Percentiles rank a stretch among this genome's conserved stretches.
These are phyloP conservation scores for Columba janthina DNA, from an alignment of 2,113 vertebrate genomes.

Conservation along the genomic window DNA sequence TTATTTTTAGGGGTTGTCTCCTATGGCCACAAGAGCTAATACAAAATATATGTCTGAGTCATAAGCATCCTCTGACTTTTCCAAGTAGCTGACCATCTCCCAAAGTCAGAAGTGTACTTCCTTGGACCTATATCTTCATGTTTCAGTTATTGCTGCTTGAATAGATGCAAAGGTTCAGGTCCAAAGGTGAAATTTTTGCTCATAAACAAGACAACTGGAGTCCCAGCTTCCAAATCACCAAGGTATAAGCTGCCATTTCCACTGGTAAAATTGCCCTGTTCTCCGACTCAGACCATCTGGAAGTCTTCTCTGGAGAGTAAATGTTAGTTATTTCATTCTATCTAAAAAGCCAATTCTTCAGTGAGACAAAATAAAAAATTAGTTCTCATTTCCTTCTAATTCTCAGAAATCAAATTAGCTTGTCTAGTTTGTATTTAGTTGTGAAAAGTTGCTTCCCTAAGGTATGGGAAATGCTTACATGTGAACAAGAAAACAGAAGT, in stretches of 20 bases:
- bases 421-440: not conserved
- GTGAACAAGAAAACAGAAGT: not conserved
- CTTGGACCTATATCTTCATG: not conserved
- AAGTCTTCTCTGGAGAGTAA: not conserved
- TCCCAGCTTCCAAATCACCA: not conserved
- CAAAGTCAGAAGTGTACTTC: not conserved
- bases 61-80: not conserved
- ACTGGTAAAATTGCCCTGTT: not conserved
- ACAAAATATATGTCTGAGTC: not conserved
- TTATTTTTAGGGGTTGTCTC: not conserved
- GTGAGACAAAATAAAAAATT: not conserved
- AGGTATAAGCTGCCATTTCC: not conserved
- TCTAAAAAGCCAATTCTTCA: not conserved
- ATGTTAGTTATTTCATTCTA: not conserved
- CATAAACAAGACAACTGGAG: not conserved
- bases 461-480: not conserved
- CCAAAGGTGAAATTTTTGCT: not conserved
- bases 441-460: not conserved
- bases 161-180: not conserved
- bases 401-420: not conserved
- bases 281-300: not conserved
- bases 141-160: not conserved
- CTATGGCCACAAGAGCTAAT: not conserved
- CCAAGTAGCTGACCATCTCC: not conserved
- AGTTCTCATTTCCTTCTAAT: not conserved